Evolutionary conservation across 1,140 invertebrate genomes (phyloP).

Genomic region (Caerostris darwini): DNA sequence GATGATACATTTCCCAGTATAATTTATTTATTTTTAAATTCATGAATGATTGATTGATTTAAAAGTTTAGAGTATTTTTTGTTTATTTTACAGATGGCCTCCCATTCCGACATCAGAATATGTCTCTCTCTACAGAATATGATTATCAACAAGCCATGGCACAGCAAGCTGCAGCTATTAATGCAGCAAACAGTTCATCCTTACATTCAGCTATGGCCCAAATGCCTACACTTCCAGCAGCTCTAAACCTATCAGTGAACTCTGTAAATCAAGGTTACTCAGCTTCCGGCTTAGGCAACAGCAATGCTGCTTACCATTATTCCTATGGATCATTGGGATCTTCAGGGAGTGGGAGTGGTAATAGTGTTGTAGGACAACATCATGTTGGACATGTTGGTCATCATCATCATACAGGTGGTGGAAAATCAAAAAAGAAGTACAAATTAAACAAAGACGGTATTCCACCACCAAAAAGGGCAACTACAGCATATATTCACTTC

Average conservation of each 20-base stretch:
- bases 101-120: constrained; percentile 77
- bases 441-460: constrained; percentile 80
- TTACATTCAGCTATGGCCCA: constrained; percentile 78
- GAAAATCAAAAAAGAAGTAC: constrained; percentile 79
- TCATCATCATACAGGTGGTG: constrained; percentile 71
- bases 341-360: constrained; percentile 67
- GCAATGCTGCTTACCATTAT: constrained; percentile 73
- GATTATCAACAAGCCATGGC: constrained; percentile 79
- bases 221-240: constrained; percentile 78
- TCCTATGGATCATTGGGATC: constrained; percentile 65
- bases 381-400: constrained; percentile 56
- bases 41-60: no score
- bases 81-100: constrained; percentile 74
- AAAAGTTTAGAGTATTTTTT: neutral
- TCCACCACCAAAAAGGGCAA: constrained; percentile 80
- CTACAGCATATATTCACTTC: constrained; percentile 80
- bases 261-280: constrained; percentile 74
- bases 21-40: no score
- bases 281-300: constrained; percentile 63
- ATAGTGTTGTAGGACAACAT: constrained; percentile 69
- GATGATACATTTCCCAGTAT: no score
- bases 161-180: constrained; percentile 77
- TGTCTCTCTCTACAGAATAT: constrained; percentile 77
- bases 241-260: constrained; percentile 79
- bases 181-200: constrained; percentile 77